Percentiles rank a stretch among this genome's conserved stretches.
These are phyloP conservation scores for Gonocerus acuteangulatus DNA, from an alignment of 2,888 invertebrate genomes.

Conservation along the genomic window DNA sequence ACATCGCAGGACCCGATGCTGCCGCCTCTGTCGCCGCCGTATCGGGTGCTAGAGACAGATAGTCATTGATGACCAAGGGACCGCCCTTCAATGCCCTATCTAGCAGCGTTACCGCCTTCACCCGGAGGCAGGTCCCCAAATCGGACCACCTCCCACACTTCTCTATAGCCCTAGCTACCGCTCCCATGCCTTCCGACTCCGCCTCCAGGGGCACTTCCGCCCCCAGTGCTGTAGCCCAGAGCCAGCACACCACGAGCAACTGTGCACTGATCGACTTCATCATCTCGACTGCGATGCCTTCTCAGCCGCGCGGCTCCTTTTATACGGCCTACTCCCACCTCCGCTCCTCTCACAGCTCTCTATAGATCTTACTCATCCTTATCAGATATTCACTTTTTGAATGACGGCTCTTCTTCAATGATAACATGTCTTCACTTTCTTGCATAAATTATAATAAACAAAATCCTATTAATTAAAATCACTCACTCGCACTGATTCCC, in stretches of 20 bases:
- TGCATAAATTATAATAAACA: no score
- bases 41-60: conserved; percentile 31
- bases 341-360: neutral
- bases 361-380: no score
- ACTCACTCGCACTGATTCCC: no score
- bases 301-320: neutral
- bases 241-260: no score
- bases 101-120: conserved; percentile 65
- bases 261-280: neutral
- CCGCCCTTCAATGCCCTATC: conserved; percentile 62
- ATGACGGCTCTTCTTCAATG: no score
- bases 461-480: no score
- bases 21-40: neutral
- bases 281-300: neutral
- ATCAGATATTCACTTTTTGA: no score
- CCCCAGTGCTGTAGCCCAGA: no score
- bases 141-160: conserved; percentile 28
- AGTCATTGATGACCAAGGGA: conserved; percentile 36
- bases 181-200: neutral
- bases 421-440: no score
- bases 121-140: conserved; percentile 58
- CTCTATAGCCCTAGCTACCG: conserved; percentile 24
- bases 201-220: no score
- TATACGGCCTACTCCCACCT: neutral
- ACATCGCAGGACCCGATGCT: conserved; percentile 50